Conservation (phyloP, 2,888 invertebrate species). For the Lasioglossum figueresi region DNA sequence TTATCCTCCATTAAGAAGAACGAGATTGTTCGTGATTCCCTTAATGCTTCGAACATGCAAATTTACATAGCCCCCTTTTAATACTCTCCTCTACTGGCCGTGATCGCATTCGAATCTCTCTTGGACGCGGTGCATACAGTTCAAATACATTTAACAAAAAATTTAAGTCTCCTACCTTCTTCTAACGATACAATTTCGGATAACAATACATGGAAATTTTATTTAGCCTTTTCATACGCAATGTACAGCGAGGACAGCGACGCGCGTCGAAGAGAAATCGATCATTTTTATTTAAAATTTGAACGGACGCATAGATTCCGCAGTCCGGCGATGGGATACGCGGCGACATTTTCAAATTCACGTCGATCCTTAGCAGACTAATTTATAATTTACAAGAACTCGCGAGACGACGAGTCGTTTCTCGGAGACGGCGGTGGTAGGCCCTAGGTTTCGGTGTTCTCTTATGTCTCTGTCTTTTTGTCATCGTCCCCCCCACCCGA, state of each 20-base stretch:
- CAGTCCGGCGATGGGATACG: slow-evolving; percentile 56
- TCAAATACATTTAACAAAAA: background rate
- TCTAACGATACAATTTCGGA: background rate
- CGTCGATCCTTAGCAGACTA: slow-evolving; percentile 19
- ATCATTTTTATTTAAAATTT: background rate
- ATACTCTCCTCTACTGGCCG: background rate
- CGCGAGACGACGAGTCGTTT: slow-evolving; percentile 31
- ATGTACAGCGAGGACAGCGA: background rate
- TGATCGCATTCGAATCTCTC: background rate
- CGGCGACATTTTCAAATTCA: slow-evolving; percentile 34
- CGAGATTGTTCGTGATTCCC: background rate
- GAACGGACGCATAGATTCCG: background rate
- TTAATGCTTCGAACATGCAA: background rate
- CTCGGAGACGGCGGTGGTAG: slow-evolving; percentile 64
- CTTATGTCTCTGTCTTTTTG: background rate
- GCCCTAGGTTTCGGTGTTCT: slow-evolving; percentile 31
- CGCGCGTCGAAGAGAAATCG: background rate
- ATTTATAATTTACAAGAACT: slow-evolving; percentile 54
- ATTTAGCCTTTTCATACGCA: background rate
- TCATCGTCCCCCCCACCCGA: background rate
- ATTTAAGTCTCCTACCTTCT: background rate
- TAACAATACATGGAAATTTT: background rate
- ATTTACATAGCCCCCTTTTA: background rate
- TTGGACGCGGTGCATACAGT: background rate
- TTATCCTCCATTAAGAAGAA: background rate